Conservation (phyloP, 1,140 invertebrate species). For the Babylonia areolata region DNA sequence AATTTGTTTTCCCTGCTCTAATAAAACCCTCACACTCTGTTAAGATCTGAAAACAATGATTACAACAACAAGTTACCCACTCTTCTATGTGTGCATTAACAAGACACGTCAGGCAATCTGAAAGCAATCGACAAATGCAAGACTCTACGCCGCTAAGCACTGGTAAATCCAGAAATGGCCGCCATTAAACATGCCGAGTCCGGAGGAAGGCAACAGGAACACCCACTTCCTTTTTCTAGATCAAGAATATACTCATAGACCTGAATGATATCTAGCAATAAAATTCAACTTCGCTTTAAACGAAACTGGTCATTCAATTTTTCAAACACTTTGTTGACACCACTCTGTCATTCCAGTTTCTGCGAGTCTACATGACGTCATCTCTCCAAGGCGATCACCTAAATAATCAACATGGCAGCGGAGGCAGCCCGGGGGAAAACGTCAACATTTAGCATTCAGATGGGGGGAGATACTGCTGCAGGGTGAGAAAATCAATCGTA, state of each 20-base stretch:
- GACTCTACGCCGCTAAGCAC: background rate
- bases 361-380: constrained; percentile 38
- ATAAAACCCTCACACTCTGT: too few relatives aligned
- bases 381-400: constrained; percentile 38
- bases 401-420: constrained; percentile 39
- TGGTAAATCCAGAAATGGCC: constrained; percentile 58
- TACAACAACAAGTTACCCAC: too few relatives aligned
- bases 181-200: constrained; percentile 60
- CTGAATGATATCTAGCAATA: too few relatives aligned
- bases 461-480: constrained; percentile 11
- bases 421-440: constrained; percentile 8
- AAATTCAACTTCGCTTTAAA: too few relatives aligned
- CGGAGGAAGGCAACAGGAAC: constrained; percentile 44
- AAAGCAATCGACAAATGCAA: background rate
- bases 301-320: too few relatives aligned
- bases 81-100: background rate
- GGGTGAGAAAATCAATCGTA: background rate
- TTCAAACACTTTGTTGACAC: too few relatives aligned
- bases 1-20: too few relatives aligned
- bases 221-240: constrained; percentile 33
- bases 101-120: background rate
- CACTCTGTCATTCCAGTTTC: background rate
- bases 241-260: too few relatives aligned
- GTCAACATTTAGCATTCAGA: constrained; percentile 32
- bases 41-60: too few relatives aligned